Percentiles rank a stretch among this genome's conserved stretches.
These are phyloP conservation scores for Microchirus variegatus DNA, from an alignment of 2,797 vertebrate species.

Conservation along the genomic window DNA sequence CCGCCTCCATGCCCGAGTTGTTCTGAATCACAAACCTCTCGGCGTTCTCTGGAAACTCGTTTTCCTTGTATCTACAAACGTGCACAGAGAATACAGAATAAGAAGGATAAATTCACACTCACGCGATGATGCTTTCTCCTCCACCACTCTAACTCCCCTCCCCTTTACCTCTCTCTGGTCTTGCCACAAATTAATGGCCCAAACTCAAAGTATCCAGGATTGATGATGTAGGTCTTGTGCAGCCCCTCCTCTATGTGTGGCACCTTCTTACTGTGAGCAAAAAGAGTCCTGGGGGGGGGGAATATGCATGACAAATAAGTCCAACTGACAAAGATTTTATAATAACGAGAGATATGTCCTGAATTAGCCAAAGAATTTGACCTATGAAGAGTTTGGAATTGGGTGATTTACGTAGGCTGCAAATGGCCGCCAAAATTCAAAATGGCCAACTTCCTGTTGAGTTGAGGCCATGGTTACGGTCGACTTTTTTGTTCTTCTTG, in stretches of 20 bases:
- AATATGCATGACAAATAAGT: not conserved
- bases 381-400: no score
- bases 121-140: not conserved
- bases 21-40: conserved; percentile 87
- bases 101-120: not conserved
- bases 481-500: no score
- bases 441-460: no score
- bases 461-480: no score
- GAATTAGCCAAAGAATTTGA: no score
- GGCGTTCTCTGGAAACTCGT: conserved; percentile 81
- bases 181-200: conserved; percentile 94
- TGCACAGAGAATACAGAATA: conserved; percentile 2
- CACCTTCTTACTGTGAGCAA: conserved; percentile 77
- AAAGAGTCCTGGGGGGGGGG: conserved; percentile 83
- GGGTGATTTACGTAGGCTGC: no score
- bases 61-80: conserved; percentile 85
- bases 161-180: conserved; percentile 86
- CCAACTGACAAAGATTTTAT: no score
- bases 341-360: no score
- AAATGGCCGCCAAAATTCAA: no score
- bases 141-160: not conserved
- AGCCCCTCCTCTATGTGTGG: conserved; percentile 67
- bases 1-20: conserved; percentile 78
- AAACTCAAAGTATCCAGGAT: conserved; percentile 84
- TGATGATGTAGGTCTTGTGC: conserved; percentile 83